Evolutionary conservation across 1,140 invertebrate genomes (phyloP), one percentile per base, ranked within the genome.

Genomic region (Bombus sibiricus): DNA sequence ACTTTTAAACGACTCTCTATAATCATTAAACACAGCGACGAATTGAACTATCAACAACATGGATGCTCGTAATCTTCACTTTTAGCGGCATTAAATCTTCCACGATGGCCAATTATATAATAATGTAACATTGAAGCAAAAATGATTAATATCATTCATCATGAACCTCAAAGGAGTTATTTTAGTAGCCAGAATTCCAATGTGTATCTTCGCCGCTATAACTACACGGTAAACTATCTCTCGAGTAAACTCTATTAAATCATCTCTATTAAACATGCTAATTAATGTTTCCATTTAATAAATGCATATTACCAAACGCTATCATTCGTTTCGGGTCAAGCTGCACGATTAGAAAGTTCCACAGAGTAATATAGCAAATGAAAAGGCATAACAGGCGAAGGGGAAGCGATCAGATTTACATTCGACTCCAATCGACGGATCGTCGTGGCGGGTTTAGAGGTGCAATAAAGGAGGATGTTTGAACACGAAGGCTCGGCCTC

Each of bases 381-480:
- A 25, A 43, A 43, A 72, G 41, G 43, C 43, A 57, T 64, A 43
- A 69, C 22, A 41, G 64, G 47, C 62, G 83, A 62, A 15, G 18
- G n/a, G 43, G 83, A 64, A 72, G n/a, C 68, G 76, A 68, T 68
- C 83, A 32, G 76, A 79, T 80, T 85, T 80, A 85, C 83, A 85
- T 77, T 59, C 37, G 68, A 8, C 2, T 8, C 66, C 53, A n/a
- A 79, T 84, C 66, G 43, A 43, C 28, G 66, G 83, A 79, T 85
- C 78, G 66, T 57, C 28, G 53, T 39, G 66, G 47, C 15, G 43
- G 80, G 69, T 81, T 81, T 85, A 66, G 83, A 81, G 57, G 78
- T 43, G 83, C 71, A 81, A 81, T 81, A 81, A 85, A 85, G 78
- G 78, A 71, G 66, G 71, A 81, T 81, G 77, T 74, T 85, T 57